These are phyloP conservation scores for Siniperca chuatsi DNA, from an alignment of 2,113 vertebrate species.

Conservation along the genomic window DNA sequence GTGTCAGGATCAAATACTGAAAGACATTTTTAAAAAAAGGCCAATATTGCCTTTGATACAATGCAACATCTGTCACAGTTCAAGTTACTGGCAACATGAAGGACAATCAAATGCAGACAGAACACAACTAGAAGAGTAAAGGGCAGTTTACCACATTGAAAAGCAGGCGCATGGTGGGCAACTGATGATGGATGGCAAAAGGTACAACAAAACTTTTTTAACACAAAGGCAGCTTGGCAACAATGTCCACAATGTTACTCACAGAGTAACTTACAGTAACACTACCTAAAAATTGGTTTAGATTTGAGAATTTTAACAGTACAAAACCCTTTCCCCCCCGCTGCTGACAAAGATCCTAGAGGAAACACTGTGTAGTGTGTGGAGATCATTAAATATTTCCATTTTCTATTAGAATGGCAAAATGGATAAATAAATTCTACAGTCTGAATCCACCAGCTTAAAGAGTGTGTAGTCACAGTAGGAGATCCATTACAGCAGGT, in stretches of 20 bases:
- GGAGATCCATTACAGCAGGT: constrained; percentile 34
- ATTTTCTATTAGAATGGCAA: neutral
- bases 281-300: no score
- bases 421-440: constrained; percentile 5
- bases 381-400: neutral
- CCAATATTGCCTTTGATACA: neutral
- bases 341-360: no score
- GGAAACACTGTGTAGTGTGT: neutral
- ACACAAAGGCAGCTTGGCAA: no score
- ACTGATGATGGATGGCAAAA: neutral
- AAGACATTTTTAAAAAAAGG: neutral
- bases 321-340: no score
- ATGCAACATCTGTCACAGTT: neutral
- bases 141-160: neutral
- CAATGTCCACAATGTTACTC: no score
- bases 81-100: neutral
- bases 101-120: neutral
- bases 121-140: neutral
- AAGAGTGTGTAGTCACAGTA: constrained; percentile 15
- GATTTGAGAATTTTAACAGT: no score
- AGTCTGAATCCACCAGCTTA: constrained; percentile 9
- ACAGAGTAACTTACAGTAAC: no score
- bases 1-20: neutral
- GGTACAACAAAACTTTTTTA: neutral
- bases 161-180: neutral